Base-by-base conservation (phyloP, 2,888 invertebrate genomes). In the Patella caerulea region DNA sequence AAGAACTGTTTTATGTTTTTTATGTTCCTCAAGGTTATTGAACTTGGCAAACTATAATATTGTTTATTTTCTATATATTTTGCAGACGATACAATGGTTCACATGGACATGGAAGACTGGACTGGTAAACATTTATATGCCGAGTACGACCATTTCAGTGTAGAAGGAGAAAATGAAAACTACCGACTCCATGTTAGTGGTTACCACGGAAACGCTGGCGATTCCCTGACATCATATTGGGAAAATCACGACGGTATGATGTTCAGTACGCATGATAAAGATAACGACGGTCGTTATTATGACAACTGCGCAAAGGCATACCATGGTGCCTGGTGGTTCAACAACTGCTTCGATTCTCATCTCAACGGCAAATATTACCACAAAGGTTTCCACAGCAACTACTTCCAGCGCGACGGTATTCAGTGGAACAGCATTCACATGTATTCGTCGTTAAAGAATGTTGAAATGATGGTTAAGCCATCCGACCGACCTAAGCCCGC, bases 221-320 rank as follows among this genome's bases (percentile, higher is more conserved):
- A 98, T 89, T 97, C 97, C 0, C 93, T 98, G 85, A 88, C 89
- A 77, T 86, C 91, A 73, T 82, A 83, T 72, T 89, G 90, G 87
- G 95, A 96, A 83, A 97, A 96, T 90, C 97, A 98, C 90, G 96
- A 97, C 91, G 94, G 94, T 72, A 97, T 97, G 96, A 95, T 96
- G 84, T 98, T 98, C 92, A 97, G 97, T 77, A 95, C 97, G 0
- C 94, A 95, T 81, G 98, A 98, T 91, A 94, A 94, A 71, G 98
- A 98, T 91, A 94, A 97, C 87, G 98, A 98, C 90, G 96, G 86
- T 53, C 87, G 91, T 76, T 88, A 86, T 83, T 88, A 89, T 84
- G 90, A 91, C 85, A 91, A 89, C 84, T 91, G 91, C 78, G 91
- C 91, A 7, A 84, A 87, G 75, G 85, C 86, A 76, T 90, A 88